Base-by-base conservation (phyloP, 1,140 invertebrate genomes). In the Drosophila truncata region DNA sequence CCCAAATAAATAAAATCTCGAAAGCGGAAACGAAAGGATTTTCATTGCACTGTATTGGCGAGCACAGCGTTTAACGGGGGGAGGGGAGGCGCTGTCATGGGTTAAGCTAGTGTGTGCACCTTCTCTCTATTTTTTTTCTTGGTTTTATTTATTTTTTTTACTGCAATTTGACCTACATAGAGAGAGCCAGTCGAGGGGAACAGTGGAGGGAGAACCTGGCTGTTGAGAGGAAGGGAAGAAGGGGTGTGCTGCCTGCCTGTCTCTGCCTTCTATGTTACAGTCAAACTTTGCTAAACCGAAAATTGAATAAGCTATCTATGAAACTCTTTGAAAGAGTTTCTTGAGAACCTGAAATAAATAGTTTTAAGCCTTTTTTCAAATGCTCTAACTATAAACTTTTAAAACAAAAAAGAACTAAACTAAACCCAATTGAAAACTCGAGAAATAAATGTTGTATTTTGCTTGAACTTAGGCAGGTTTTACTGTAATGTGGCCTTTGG, bases 141-240 rank as follows among this genome's bases (percentile, higher is more conserved):
- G 13, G 25, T 27, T 49, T 16, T n/a, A 11, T 49, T 9, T 44
- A 9, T 20, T 20, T 20, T 52, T 54, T 78, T 78, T 70, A 69
- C 61, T 78, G 74, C 75, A 78, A 78, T 69, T 63, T 79, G 76
- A 79, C 76, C 76, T 72, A 78, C 65, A 78, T 79, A 41, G 25
- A 44, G 25, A 44, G 49, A 46, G 29, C 29, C 41, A 60, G 33
- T 14, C 9, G 47, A 44, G 35, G 54, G 27, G 49, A 23, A 62
- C 31, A 20, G 41, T 8, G 3, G 44, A 6, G 44, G 44, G 20
- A 57, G 20, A 57, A 14, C 20, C 11, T 46, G 20, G 7, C 7
- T 2, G 10, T 16, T 14, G 4, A 9, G 8, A 11, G 35, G 23
- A 20, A 35, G 35, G 29, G 31, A 29, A 29, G 7, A 29, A 29